phyloP scores from a whole-genome alignment of 2,888 invertebrate genomes.

The Eupithecia subumbrata region DNA sequence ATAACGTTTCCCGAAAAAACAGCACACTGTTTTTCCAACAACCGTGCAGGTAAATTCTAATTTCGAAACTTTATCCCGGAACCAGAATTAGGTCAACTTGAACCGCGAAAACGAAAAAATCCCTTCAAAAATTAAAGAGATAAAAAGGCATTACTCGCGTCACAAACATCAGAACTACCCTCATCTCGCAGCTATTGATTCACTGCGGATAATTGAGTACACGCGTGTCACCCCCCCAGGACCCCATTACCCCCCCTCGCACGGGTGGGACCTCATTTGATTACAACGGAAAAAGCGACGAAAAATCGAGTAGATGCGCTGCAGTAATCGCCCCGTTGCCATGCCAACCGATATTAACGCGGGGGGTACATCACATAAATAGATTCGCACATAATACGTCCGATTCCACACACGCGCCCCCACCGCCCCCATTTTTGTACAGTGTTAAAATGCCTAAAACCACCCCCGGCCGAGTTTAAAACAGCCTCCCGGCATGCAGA shows the following conservation, averaged over 20 bases:
- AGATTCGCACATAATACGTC: conserved; percentile 82
- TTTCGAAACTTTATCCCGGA: conserved; percentile 32
- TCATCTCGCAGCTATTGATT: conserved; percentile 83
- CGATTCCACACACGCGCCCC: conserved; percentile 76
- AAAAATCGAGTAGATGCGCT: conserved; percentile 81
- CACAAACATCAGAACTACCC: conserved; percentile 79
- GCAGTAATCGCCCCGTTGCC: conserved; percentile 81
- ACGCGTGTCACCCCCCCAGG: conserved; percentile 73
- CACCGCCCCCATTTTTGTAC: conserved; percentile 77
- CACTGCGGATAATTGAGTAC: conserved; percentile 84
- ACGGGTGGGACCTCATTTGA: conserved; percentile 82
- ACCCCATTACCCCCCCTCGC: conserved; percentile 55
- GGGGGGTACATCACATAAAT: conserved; percentile 76
- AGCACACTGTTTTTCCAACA: conserved; percentile 17
- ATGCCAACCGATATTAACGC: conserved; percentile 81
- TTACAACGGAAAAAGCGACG: conserved; percentile 84
- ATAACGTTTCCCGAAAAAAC: conserved; percentile 14
- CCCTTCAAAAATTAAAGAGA: conserved; percentile 64
- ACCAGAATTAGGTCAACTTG: conserved; percentile 29
- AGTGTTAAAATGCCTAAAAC: conserved; percentile 83
- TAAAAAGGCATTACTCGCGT: conserved; percentile 71
- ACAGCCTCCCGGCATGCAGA: conserved; percentile 77
- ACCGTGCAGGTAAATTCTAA: conserved; percentile 23
- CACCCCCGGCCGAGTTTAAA: conserved; percentile 63
- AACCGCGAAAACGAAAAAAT: conserved; percentile 27